phyloP scores from a whole-genome alignment of 2,888 invertebrate species.

The Epinotia nisella region DNA sequence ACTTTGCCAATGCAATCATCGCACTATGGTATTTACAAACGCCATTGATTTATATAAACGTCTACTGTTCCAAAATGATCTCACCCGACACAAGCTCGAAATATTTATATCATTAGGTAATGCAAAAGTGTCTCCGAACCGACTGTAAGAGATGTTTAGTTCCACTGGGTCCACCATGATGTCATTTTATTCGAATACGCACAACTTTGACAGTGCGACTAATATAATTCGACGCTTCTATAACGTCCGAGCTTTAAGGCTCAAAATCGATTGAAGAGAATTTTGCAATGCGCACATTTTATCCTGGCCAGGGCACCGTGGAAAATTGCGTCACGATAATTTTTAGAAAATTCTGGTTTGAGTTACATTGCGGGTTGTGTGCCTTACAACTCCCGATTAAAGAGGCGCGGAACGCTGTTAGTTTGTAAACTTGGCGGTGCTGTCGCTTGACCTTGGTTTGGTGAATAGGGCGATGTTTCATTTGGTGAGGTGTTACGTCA shows the following conservation, averaged over 20 bases:
- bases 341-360: slow-evolving; percentile 35
- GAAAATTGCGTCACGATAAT: slow-evolving; percentile 41
- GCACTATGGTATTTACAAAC: slow-evolving; percentile 30
- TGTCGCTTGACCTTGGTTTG: slow-evolving; percentile 41
- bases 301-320: slow-evolving; percentile 18
- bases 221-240: neutral
- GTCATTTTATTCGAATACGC: slow-evolving; percentile 35
- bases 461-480: slow-evolving; percentile 39
- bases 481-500: slow-evolving; percentile 35
- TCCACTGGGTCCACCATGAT: slow-evolving; percentile 23
- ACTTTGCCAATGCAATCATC: slow-evolving; percentile 38
- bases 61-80: slow-evolving; percentile 30
- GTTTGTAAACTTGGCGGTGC: slow-evolving; percentile 37
- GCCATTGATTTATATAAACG: slow-evolving; percentile 20
- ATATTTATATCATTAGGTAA: slow-evolving; percentile 40
- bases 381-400: slow-evolving; percentile 27
- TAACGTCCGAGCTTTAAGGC: neutral
- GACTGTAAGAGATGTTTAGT: slow-evolving; percentile 35
- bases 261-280: slow-evolving; percentile 28
- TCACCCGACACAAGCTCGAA: slow-evolving; percentile 29
- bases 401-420: slow-evolving; percentile 38
- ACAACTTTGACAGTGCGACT: slow-evolving; percentile 14
- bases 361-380: slow-evolving; percentile 34
- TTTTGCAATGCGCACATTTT: slow-evolving; percentile 35
- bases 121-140: slow-evolving; percentile 34